Base-by-base conservation (phyloP, 2,888 invertebrate genomes). In the Cenopis cana region DNA sequence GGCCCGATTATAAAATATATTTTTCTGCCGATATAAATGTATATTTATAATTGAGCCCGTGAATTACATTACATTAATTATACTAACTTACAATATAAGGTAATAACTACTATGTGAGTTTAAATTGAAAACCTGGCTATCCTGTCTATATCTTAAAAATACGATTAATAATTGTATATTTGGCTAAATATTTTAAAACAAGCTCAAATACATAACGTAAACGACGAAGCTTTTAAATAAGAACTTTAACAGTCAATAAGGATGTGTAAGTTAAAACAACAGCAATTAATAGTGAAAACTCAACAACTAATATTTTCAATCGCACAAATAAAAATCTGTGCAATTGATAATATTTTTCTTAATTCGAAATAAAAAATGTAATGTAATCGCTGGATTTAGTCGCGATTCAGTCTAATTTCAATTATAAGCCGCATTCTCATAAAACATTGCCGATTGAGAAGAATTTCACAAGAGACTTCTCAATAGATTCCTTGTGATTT, bases 71-170 rank as follows among this genome's bases (percentile, higher is more conserved):
- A 93, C 93, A 92, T 91, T 90, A 82, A 86, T 91, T 90, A 91
- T 79, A 76, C 88, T 92, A 89, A 88, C 89, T 92, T 92, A 92
- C 85, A 79, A 76, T 81, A 83, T 85, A 88, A 84, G 83, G 82
- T 83, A 84, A 84, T 78, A 81, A 84, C 86, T 89, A 86, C 81
- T 86, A 85, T 88, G 88, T 91, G 90, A 86, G 86, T 85, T 90
- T 86, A 76, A 93, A 93, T 91, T 91, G 88, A 93, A 93, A 94
- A 93, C 93, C 91, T 93, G 93, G 90, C 91, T 94, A 94, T 94
- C 93, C 83, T 93, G 93, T 84, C 93, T 93, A 94, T 82, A 65
- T 74, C 88, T 92, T 90, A 92, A 82, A 67, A 84, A 85, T 91
- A 92, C 85, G 88, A 85, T 78, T 85, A 86, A 89, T 87, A 89